Percentiles rank a stretch among this genome's conserved stretches.
These are phyloP conservation scores for Cryptocephalus moraei DNA, from an alignment of 2,888 invertebrate genomes.

Conservation along the genomic window DNA sequence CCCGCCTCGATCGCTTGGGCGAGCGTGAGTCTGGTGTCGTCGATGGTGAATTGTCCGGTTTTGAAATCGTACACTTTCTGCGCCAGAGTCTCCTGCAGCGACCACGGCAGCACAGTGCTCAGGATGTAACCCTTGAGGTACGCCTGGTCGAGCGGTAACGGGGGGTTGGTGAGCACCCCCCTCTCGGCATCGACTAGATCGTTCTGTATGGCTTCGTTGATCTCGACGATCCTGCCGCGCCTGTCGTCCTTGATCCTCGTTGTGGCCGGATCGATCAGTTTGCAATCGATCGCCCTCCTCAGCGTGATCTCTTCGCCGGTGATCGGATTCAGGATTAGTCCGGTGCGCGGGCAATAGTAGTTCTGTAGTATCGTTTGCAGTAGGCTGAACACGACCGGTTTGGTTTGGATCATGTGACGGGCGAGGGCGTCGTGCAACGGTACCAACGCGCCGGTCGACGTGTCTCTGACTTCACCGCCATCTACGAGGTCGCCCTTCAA, in stretches of 20 bases:
- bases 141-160: conserved; percentile 66
- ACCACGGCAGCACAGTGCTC: conserved; percentile 69
- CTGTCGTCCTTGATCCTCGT: conserved; percentile 66
- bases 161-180: conserved; percentile 59
- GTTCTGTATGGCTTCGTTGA: conserved; percentile 58
- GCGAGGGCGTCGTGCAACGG: conserved; percentile 62
- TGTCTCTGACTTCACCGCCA: conserved; percentile 62
- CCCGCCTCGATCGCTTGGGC: conserved; percentile 65
- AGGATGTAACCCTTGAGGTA: conserved; percentile 71
- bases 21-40: conserved; percentile 57
- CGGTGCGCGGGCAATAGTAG: conserved; percentile 64
- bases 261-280: conserved; percentile 61
- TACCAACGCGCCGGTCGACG: conserved; percentile 57
- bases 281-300: conserved; percentile 60
- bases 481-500: conserved; percentile 58
- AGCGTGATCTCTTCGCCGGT: conserved; percentile 65
- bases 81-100: conserved; percentile 72
- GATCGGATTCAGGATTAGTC: conserved; percentile 67
- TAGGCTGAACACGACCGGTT: conserved; percentile 56
- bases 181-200: conserved; percentile 60
- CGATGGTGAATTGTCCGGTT: conserved; percentile 61
- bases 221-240: conserved; percentile 53
- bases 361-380: conserved; percentile 66
- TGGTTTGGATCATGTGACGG: conserved; percentile 60
- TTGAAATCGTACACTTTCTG: conserved; percentile 69